A percentile compares a stretch with the other conserved stretches of the same genome.
Evolutionary conservation across 2,797 vertebrate genomes (phyloP).

Genomic region (Helicolenus hilgendorfi): DNA sequence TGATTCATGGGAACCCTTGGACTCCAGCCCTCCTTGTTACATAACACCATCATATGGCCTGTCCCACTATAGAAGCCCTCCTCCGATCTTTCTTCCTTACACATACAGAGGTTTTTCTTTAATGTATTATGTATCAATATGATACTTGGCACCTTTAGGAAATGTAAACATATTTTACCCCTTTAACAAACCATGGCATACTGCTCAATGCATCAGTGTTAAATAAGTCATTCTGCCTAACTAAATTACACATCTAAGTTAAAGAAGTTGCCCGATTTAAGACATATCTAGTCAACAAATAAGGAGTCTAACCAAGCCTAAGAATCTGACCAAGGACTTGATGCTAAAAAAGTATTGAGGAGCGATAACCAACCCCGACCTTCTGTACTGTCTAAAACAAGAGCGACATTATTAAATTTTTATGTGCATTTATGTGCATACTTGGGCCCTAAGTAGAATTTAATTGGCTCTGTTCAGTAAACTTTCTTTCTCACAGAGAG

Average conservation of each 20-base stretch:
- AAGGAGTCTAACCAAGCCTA: not conserved
- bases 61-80: not conserved
- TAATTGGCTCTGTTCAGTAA: not conserved
- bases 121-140: not conserved
- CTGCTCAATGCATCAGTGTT: not conserved
- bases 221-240: not conserved
- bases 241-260: not conserved
- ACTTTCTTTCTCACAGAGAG: not conserved
- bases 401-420: not conserved
- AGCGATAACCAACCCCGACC: not conserved
- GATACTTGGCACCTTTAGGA: not conserved
- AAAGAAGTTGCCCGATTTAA: not conserved
- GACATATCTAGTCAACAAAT: not conserved
- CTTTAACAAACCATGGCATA: not conserved
- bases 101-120: not conserved
- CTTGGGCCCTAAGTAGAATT: not conserved
- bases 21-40: slow-evolving; percentile 30
- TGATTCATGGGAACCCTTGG: slow-evolving; percentile 38
- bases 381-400: not conserved
- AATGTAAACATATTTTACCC: not conserved
- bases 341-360: not conserved
- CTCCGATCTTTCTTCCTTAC: not conserved
- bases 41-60: not conserved
- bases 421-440: not conserved
- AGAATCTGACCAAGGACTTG: not conserved